Evolutionary conservation across 2,113 vertebrate genomes (phyloP), one percentile per base, ranked within the genome.

Genomic region (Muscicapa adusta): DNA sequence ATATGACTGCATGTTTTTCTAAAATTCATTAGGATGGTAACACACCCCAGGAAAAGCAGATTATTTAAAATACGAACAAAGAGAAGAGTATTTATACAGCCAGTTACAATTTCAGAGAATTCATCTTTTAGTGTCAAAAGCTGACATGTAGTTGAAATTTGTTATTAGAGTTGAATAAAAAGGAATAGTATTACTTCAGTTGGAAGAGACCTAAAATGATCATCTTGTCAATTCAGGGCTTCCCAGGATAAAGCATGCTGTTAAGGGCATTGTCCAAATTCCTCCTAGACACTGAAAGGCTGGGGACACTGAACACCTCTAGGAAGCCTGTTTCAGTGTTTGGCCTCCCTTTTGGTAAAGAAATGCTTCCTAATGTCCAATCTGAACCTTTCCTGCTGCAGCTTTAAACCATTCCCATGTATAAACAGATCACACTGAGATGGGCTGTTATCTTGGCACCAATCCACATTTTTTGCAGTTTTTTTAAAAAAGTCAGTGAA

Each of bases 261-360:
- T 50, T 43, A 13, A n/a, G 16, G 15, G 26, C 40, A 22, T 16
- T 56, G 26, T n/a, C 19, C 26, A 43, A 74, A 62, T 11, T 9
- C 8, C 11, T 42, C 4, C 23, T 25, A 54, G 48, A 24, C 2
- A 61, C 16, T 48, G 31, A 29, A 23, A 73, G 45, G 18, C 28
- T 51, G 38, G 23, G 58, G 33, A 10, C 51, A 51, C 28, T 4
- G 1, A 36, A 5, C 22, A 38, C 7, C 33, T 33, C 60, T n/a
- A 19, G 43, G 36, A 51, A 45, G 12, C 12, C 18, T 29, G 7
- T 45, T 60, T 13, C 10, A 20, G 8, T 12, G 19, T 45, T 50
- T 51, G 12, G 4, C 23, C 28, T 43, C 8, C 5, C 6, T 29
- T 1, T 6, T 2, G 1, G 2, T 51, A 51, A 63, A 51, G 19